Conservation (phyloP, 2,888 invertebrate species). For the Drosophila paracracens region DNA sequence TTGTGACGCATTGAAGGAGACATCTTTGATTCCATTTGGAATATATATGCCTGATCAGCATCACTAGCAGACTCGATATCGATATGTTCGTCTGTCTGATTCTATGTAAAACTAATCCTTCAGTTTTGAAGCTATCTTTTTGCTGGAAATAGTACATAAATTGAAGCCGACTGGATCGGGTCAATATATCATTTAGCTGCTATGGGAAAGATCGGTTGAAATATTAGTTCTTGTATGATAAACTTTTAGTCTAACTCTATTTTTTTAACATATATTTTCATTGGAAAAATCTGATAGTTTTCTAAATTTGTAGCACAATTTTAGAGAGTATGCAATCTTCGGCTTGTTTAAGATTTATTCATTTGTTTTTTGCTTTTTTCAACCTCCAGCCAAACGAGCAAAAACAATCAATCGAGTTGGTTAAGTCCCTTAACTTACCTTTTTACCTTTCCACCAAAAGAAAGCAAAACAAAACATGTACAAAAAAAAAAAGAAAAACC, state of each 20-base stretch:
- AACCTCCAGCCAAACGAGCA: conserved; percentile 36
- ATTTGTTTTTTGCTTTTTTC: background rate
- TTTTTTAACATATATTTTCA: background rate
- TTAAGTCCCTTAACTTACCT: background rate
- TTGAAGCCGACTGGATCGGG: background rate
- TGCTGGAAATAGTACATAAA: background rate
- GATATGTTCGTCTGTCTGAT: background rate
- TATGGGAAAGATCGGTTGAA: background rate
- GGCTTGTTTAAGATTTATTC: background rate
- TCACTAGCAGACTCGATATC: background rate
- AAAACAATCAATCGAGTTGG: conserved; percentile 53
- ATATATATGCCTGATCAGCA: background rate
- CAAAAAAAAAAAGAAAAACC: background rate
- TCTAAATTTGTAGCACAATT: background rate
- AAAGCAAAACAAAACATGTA: conserved; percentile 1
- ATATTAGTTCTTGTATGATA: background rate
- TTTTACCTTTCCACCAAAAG: background rate
- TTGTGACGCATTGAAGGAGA: background rate
- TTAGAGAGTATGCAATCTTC: background rate
- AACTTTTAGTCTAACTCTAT: too few relatives aligned
- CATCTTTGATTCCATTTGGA: background rate
- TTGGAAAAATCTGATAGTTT: background rate
- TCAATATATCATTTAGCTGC: background rate
- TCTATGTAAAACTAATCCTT: background rate
- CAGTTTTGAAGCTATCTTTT: background rate